phyloP scores from a whole-genome alignment of 2,113 vertebrate species.

The Isichthys henryi region DNA sequence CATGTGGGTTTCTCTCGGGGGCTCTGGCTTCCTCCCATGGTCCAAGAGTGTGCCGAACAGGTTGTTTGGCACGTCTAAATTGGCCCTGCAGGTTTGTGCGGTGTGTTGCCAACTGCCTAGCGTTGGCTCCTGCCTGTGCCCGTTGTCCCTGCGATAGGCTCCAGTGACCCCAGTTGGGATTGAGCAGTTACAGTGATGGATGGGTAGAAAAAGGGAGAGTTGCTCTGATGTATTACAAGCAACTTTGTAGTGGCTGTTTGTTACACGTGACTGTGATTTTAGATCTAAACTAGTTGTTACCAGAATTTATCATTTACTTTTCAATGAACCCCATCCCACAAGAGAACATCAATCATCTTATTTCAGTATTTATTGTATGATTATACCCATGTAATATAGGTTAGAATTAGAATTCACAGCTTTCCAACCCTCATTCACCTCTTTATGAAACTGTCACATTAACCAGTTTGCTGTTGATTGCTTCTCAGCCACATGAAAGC shows the following conservation, averaged over 20 bases:
- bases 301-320: background rate
- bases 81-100: too few relatives aligned
- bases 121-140: too few relatives aligned
- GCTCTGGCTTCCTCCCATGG: too few relatives aligned
- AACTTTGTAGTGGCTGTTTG: background rate
- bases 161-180: too few relatives aligned
- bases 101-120: too few relatives aligned
- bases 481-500: background rate
- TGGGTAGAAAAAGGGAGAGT: background rate
- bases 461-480: background rate
- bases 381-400: background rate
- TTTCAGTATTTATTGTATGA: background rate
- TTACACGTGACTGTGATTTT: background rate
- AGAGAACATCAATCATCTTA: background rate
- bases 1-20: too few relatives aligned
- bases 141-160: too few relatives aligned
- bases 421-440: background rate
- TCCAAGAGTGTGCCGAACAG: too few relatives aligned
- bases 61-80: too few relatives aligned
- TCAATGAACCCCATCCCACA: background rate
- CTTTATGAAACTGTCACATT: background rate
- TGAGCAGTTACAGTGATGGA: too few relatives aligned
- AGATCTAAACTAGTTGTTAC: background rate
- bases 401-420: background rate
- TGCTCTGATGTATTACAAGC: background rate